A percentile compares a stretch with the other conserved stretches of the same genome.
phyloP scores from a whole-genome alignment of 2,888 invertebrate genomes.

The Tachina grossa region DNA sequence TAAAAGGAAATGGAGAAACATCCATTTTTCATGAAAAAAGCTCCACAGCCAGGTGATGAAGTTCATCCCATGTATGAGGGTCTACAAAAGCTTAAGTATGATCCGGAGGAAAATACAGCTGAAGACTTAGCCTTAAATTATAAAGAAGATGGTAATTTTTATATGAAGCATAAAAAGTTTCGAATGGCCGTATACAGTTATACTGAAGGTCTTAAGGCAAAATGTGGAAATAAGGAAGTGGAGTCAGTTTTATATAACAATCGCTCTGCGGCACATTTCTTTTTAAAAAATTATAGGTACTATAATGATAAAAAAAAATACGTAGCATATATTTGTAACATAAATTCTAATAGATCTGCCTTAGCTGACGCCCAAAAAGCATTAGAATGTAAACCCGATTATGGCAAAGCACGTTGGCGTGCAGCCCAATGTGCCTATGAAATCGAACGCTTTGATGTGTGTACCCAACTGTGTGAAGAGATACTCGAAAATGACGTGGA shows the following conservation, averaged over 20 bases:
- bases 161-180: constrained; percentile 97
- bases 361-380: constrained; percentile 92
- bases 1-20: constrained; percentile 92
- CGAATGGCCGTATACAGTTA: constrained; percentile 93
- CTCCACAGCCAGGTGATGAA: constrained; percentile 87
- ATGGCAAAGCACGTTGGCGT: constrained; percentile 89
- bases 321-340: background rate
- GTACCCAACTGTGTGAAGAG: constrained; percentile 88
- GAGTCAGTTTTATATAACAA: constrained; percentile 95
- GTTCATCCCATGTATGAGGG: constrained; percentile 94
- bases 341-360: constrained; percentile 84
- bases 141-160: constrained; percentile 98
- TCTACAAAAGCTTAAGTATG: constrained; percentile 95
- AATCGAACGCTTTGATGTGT: constrained; percentile 87
- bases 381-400: constrained; percentile 88
- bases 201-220: constrained; percentile 93
- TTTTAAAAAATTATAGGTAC: constrained; percentile 89
- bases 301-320: background rate
- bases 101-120: constrained; percentile 93
- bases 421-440: constrained; percentile 90
- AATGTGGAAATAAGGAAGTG: constrained; percentile 87
- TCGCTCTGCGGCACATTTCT: constrained; percentile 94
- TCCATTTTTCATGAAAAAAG: constrained; percentile 94
- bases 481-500: constrained; percentile 85
- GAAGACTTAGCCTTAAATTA: constrained; percentile 93